Base-by-base conservation (phyloP, 2,113 vertebrate genomes). In the Tragulus kanchil region DNA sequence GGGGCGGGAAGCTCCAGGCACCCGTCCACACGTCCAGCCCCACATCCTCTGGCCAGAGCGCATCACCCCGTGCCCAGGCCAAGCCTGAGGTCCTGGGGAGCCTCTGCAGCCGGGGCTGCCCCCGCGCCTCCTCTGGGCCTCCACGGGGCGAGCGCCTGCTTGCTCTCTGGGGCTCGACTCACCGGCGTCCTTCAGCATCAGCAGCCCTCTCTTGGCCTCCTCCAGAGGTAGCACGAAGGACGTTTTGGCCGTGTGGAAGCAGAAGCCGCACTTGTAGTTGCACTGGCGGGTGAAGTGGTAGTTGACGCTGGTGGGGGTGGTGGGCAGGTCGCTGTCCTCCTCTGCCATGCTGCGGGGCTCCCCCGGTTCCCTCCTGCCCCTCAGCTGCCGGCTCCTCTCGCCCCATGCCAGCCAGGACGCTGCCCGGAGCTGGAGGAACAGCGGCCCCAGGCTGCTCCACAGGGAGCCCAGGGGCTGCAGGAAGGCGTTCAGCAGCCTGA, bases 261-360 rank as follows among this genome's bases (percentile, higher is more conserved):
- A 99, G 98, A 99, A 99, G 2, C 99, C 99, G 13, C 99, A 99
- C 89, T 99, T 99, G 87, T 99, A 99, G 93, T 99, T 99, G 95
- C 99, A 99, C 91, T 99, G 99, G 6, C 99, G 99, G 0, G 99
- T 99, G 94, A 99, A 99, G 96, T 99, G 99, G 67, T 99, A 99
- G 95, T 99, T 99, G 86, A 99, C 99, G 3, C 99, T 99, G 12
- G 98, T 99, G 11, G 99, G 99, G 1, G 69, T 85, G 3, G 95
- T 45, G 64, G 93, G 21, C 36, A 0, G 23, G 0, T 21, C 3
- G 0, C 8, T 1, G 0, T 19, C 52, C 25, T 10, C 19, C 1
- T 14, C 54, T 0, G 25, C 56, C 13, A 36, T 36, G 36, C 13
- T 67, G 3, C 0, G 2, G 16, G 28, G 14, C 13, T 61, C 4